Conservation (phyloP, 2,797 vertebrate species). For the Eulemur mongoz region DNA sequence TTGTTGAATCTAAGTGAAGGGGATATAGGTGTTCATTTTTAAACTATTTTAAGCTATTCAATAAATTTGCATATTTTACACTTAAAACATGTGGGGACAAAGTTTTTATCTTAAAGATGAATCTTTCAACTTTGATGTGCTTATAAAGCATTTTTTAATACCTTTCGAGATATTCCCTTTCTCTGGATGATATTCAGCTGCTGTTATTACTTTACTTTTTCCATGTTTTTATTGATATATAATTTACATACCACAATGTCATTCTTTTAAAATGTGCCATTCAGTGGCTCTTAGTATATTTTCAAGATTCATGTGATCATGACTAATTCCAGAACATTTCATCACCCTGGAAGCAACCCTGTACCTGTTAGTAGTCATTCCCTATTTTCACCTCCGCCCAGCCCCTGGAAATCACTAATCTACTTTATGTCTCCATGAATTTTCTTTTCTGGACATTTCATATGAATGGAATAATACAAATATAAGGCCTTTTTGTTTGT, state of each 20-base stretch:
- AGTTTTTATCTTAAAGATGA: not conserved
- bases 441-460: not conserved
- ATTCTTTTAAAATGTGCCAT: not conserved
- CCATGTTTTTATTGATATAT: not conserved
- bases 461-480: not conserved
- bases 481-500: not conserved
- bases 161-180: not conserved
- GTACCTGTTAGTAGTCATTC: not conserved
- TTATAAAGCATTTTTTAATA: not conserved
- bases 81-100: not conserved
- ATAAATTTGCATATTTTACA: not conserved
- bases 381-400: not conserved
- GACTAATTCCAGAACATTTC: not conserved
- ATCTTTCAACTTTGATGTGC: not conserved
- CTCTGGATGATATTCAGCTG: not conserved
- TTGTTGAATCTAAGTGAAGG: not conserved
- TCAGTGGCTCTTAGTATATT: not conserved
- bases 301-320: not conserved
- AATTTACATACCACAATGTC: not conserved
- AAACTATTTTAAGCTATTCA: not conserved
- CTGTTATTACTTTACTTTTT: not conserved
- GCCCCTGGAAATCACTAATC: not conserved
- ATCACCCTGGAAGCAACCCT: not conserved
- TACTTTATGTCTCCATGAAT: not conserved
- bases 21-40: not conserved